Conservation (phyloP, 2,113 vertebrate species). For the Corythaixoides concolor region DNA sequence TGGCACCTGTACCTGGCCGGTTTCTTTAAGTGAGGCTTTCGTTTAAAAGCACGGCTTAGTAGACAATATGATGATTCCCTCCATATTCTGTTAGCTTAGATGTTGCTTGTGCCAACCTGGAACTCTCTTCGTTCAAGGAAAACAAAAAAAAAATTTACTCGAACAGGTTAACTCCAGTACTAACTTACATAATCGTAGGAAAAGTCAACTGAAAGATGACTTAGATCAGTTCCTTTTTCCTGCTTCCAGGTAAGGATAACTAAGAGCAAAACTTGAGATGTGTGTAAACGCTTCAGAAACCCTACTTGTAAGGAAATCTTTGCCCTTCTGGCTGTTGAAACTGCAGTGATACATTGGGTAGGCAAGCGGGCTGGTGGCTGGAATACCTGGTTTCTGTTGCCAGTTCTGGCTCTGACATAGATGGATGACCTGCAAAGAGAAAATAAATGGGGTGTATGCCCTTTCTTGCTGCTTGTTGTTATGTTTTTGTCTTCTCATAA, state of each 20-base stretch:
- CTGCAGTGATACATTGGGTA: neutral
- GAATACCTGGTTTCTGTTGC: neutral
- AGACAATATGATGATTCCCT: neutral
- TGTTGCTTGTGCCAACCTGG: neutral
- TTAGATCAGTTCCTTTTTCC: neutral
- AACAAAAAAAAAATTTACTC: neutral
- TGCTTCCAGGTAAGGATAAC: neutral
- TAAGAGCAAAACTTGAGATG: neutral
- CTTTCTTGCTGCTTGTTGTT: neutral
- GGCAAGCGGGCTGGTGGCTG: neutral
- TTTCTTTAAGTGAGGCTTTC: neutral
- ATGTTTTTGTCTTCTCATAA: neutral
- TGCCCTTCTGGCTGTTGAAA: neutral
- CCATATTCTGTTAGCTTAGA: neutral
- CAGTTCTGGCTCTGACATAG: neutral
- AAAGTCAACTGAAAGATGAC: neutral
- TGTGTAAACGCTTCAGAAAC: neutral
- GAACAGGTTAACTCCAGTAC: neutral
- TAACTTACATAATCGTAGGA: neutral
- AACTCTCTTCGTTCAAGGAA: neutral
- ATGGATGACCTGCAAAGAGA: neutral
- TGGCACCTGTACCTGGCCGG: neutral
- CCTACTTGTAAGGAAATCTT: neutral
- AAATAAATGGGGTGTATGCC: neutral
- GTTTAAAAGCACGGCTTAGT: neutral